A percentile compares a stretch with the other conserved stretches of the same genome.
phyloP scores from a whole-genome alignment of 2,797 vertebrate species.

The Eupleurogrammus muticus region DNA sequence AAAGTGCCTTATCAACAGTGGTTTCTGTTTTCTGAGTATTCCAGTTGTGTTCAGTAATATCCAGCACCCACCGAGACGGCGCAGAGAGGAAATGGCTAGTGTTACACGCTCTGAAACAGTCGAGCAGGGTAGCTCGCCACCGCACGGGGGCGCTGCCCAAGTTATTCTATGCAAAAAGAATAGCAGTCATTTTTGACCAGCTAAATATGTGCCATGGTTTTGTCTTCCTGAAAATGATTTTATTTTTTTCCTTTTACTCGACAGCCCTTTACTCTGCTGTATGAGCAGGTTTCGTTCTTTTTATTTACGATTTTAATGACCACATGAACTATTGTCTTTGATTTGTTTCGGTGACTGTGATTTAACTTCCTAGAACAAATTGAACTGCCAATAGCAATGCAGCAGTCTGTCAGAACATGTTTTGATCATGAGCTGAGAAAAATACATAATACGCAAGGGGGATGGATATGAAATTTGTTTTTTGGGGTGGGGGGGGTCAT shows the following conservation, averaged over 20 bases:
- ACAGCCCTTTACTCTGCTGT: slow-evolving; percentile 79
- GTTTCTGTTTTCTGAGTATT: slow-evolving; percentile 83
- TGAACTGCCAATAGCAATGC: slow-evolving; percentile 83
- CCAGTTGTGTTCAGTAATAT: slow-evolving; percentile 83
- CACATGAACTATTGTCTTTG: slow-evolving; percentile 70
- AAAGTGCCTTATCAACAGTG: slow-evolving; percentile 89
- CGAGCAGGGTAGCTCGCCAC: slow-evolving; percentile 70
- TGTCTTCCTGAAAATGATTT: slow-evolving; percentile 85
- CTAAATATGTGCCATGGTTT: slow-evolving; percentile 89
- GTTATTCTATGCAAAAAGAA: slow-evolving; percentile 90
- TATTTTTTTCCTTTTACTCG: slow-evolving; percentile 59
- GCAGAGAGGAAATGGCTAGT: slow-evolving; percentile 71
- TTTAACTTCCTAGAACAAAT: slow-evolving; percentile 80
- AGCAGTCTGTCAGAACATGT: slow-evolving; percentile 75
- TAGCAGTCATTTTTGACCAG: slow-evolving; percentile 87
- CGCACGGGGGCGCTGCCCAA: slow-evolving; percentile 68
- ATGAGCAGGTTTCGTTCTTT: slow-evolving; percentile 77
- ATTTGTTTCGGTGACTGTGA: slow-evolving; percentile 75
- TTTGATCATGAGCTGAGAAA: slow-evolving; percentile 66
- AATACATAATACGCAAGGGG: slow-evolving; percentile 54
- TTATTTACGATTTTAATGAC: slow-evolving; percentile 72
- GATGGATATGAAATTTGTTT: slow-evolving; percentile 7
- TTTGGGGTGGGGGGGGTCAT: neutral
- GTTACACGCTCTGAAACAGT: slow-evolving; percentile 64
- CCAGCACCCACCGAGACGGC: slow-evolving; percentile 79